phyloP scores from a whole-genome alignment of 2,797 vertebrate genomes.

The Sternarchorhynchus goeldii region DNA sequence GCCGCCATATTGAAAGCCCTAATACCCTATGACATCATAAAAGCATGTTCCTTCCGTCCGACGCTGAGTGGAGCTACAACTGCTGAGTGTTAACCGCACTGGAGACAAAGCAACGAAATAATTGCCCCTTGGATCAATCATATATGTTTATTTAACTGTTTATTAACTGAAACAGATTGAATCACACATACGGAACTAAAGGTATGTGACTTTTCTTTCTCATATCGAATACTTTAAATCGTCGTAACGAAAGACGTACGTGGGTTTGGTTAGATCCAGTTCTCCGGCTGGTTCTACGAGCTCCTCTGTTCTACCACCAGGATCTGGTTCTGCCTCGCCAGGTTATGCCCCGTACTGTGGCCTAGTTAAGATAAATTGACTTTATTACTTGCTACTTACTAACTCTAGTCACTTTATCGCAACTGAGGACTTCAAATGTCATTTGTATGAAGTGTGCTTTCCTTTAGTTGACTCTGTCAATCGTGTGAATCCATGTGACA shows the following conservation, averaged over 20 bases:
- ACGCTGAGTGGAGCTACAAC: conserved; percentile 77
- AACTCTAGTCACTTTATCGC: not conserved
- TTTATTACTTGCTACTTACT: not conserved
- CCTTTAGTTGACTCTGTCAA: conserved; percentile 35
- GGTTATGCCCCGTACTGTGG: conserved; percentile 66
- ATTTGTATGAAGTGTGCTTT: conserved; percentile 25
- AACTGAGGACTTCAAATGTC: not conserved
- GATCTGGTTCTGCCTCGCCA: conserved; percentile 75
- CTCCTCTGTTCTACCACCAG: conserved; percentile 61
- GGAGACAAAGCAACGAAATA: conserved; percentile 86
- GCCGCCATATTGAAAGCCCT: conserved; percentile 57
- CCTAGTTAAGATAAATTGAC: conserved; percentile 41
- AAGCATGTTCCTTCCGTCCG: conserved; percentile 79
- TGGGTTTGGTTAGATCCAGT: conserved; percentile 70
- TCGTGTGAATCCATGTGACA: conserved; percentile 49
- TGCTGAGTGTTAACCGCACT: conserved; percentile 68
- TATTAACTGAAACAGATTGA: conserved; percentile 64
- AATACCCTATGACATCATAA: conserved; percentile 76
- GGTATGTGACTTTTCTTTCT: conserved; percentile 65
- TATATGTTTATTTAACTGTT: conserved; percentile 78
- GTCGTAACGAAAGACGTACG: not conserved
- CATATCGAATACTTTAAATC: not conserved
- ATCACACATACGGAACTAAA: conserved; percentile 42
- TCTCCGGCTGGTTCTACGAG: conserved; percentile 72
- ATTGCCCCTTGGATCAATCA: conserved; percentile 76